These are phyloP conservation scores for Brachyhypopomus gauderio DNA, from an alignment of 2,113 vertebrate genomes.

Conservation along the genomic window DNA sequence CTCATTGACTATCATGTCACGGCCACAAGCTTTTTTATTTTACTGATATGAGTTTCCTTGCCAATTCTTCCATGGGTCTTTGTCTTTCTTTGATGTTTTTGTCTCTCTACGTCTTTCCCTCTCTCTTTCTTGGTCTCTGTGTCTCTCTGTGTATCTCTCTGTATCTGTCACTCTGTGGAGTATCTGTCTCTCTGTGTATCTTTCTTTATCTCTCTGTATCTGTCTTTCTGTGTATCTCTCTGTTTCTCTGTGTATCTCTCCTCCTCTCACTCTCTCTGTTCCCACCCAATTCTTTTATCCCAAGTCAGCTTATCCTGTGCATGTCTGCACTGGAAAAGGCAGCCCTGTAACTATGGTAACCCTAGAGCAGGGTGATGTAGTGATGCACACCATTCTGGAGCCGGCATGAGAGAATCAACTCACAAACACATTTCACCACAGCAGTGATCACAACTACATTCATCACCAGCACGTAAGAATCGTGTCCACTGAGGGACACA, in stretches of 20 bases:
- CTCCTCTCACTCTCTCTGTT: neutral
- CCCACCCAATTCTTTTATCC: neutral
- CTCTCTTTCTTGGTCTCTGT: too few species aligned
- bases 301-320: constrained; percentile 14
- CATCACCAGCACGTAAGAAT: too few species aligned
- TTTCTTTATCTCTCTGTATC: too few species aligned
- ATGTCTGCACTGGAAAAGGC: constrained; percentile 26
- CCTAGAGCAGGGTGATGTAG: constrained; percentile 47
- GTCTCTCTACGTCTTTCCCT: neutral
- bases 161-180: too few species aligned
- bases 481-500: too few species aligned
- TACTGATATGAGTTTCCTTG: neutral
- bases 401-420: constrained; percentile 8
- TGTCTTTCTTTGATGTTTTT: neutral
- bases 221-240: too few species aligned
- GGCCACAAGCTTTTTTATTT: too few species aligned
- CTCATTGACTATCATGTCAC: too few species aligned
- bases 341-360: constrained; percentile 38
- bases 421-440: neutral
- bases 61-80: constrained; percentile 3
- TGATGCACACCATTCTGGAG: constrained; percentile 19
- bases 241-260: too few species aligned
- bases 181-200: too few species aligned
- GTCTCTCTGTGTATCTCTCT: too few species aligned
- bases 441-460: too few species aligned